These are phyloP conservation scores for Psilopsiagon aurifrons DNA, from an alignment of 2,113 vertebrate genomes.

Conservation along the genomic window DNA sequence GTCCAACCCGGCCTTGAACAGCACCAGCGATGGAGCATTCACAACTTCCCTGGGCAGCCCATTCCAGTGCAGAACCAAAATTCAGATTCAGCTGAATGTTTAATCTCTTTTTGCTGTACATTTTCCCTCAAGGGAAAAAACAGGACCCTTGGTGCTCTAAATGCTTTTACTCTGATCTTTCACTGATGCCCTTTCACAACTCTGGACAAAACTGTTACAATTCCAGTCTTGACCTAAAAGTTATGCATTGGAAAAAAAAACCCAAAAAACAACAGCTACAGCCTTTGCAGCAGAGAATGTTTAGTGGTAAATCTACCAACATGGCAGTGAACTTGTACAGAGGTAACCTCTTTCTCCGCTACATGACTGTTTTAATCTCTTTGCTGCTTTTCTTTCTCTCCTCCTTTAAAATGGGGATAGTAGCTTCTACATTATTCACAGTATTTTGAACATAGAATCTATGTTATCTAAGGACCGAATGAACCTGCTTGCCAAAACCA, in stretches of 20 bases:
- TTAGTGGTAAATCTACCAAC: not conserved
- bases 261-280: not conserved
- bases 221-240: not conserved
- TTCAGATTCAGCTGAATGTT: not conserved
- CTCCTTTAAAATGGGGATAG: not conserved
- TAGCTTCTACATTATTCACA: slow-evolving; percentile 19
- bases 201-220: not conserved
- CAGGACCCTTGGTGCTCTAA: not conserved
- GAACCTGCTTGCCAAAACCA: not conserved
- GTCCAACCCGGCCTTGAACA: no score
- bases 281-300: not conserved
- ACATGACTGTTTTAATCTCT: not conserved
- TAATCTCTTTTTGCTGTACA: not conserved
- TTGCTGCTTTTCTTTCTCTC: not conserved
- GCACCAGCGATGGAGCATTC: no score
- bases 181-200: not conserved
- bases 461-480: not conserved
- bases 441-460: not conserved
- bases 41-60: no score
- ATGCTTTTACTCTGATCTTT: not conserved
- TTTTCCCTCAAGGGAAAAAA: not conserved
- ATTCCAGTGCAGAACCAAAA: not conserved
- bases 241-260: not conserved
- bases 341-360: not conserved
- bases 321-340: not conserved